Evolutionary conservation across 2,797 vertebrate species (phyloP).

Genomic region (Phylloscopus collybita): DNA sequence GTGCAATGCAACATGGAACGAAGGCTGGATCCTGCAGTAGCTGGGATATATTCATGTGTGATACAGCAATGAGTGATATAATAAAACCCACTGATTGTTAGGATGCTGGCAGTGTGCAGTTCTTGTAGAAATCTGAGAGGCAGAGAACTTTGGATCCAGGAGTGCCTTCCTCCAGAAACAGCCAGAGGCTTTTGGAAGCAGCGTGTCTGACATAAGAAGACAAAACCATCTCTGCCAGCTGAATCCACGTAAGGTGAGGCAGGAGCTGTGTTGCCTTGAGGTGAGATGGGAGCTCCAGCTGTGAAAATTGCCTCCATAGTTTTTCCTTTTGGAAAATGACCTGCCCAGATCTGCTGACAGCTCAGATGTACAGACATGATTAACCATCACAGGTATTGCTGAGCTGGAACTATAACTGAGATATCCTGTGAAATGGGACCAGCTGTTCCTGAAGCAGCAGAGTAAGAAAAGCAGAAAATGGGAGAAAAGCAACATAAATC

Average conservation of each 20-base stretch:
- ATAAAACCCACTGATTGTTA: not conserved
- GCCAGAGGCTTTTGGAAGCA: not conserved
- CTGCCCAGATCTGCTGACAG: not conserved
- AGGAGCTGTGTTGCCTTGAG: not conserved
- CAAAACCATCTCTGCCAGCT: not conserved
- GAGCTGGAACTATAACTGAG: not conserved
- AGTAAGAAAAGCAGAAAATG: not conserved
- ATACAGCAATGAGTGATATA: not conserved
- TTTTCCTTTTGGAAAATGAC: slow-evolving; percentile 2
- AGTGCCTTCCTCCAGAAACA: not conserved
- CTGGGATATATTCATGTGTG: not conserved
- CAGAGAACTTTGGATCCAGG: not conserved
- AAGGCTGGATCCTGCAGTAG: not conserved
- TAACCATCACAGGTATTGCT: not conserved
- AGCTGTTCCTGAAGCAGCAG: not conserved
- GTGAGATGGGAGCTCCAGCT: slow-evolving; percentile 6
- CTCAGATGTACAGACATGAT: not conserved
- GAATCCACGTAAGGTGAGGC: not conserved
- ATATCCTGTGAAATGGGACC: not conserved
- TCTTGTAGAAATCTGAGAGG: not conserved
- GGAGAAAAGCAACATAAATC: not conserved
- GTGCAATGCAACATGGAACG: not conserved
- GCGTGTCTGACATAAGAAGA: not conserved
- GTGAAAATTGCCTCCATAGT: not conserved
- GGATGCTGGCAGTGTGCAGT: not conserved